Evolutionary conservation across 2,888 invertebrate genomes (phyloP).

Genomic region (Panzeria rudis): DNA sequence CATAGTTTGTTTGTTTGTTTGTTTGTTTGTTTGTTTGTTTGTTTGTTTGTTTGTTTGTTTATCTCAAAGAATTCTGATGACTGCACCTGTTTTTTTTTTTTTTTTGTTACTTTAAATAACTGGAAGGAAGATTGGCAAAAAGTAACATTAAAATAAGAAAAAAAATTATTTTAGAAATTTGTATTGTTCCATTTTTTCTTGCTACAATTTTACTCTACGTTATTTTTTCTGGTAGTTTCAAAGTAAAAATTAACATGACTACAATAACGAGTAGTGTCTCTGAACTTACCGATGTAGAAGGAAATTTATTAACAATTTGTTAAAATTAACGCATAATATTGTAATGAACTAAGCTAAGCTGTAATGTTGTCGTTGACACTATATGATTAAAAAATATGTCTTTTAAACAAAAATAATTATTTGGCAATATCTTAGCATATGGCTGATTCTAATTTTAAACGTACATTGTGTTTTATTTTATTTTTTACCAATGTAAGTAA

Average conservation of each 20-base stretch:
- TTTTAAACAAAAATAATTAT: too few relatives aligned
- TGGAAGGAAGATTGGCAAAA: slow-evolving; percentile 50
- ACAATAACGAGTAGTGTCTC: neutral
- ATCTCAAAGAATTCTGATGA: slow-evolving; percentile 51
- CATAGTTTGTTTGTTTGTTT: slow-evolving; percentile 25
- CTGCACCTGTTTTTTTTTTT: slow-evolving; percentile 71
- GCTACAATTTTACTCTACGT: neutral
- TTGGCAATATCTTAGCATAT: too few relatives aligned
- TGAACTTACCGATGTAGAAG: too few relatives aligned
- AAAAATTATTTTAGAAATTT: slow-evolving; percentile 30
- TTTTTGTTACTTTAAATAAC: slow-evolving; percentile 35
- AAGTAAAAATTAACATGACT: neutral
- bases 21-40: slow-evolving; percentile 36
- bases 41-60: slow-evolving; percentile 41
- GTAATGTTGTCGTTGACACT: too few relatives aligned
- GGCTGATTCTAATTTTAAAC: too few relatives aligned
- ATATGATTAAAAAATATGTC: too few relatives aligned
- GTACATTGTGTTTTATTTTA: too few relatives aligned
- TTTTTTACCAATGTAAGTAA: too few relatives aligned
- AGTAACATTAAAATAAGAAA: slow-evolving; percentile 31
- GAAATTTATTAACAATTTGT: too few relatives aligned
- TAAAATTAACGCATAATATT: too few relatives aligned
- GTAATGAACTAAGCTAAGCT: too few relatives aligned
- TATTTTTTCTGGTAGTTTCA: neutral
- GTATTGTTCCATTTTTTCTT: slow-evolving; percentile 9